phyloP scores from a whole-genome alignment of 53 echinoderm and acorn worm species.

The Holothuria scabra region DNA sequence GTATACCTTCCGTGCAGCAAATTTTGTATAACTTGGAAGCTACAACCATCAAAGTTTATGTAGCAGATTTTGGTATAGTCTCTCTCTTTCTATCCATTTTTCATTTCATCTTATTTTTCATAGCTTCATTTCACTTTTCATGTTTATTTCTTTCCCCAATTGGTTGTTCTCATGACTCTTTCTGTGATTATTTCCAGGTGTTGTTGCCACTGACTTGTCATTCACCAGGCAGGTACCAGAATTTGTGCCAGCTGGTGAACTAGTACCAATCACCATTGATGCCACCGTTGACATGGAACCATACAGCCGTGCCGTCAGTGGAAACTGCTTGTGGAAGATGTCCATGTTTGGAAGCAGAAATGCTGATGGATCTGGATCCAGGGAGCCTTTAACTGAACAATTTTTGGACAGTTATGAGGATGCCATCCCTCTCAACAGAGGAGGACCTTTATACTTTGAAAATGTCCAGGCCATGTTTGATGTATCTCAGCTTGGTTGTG shows the following conservation, averaged over 20 bases:
- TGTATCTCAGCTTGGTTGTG: conserved; percentile 78
- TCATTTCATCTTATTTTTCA: no score
- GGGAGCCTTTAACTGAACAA: conserved; percentile 63
- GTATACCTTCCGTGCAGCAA: no score
- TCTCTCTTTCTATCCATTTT: no score
- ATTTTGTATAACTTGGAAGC: no score
- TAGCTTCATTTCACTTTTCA: no score
- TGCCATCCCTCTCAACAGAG: conserved; percentile 64
- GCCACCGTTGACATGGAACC: conserved; percentile 71
- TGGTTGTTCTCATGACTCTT: no score
- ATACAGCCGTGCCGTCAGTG: conserved; percentile 71
- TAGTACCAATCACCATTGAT: conserved; percentile 67
- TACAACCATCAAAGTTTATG: no score
- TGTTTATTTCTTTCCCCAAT: no score
- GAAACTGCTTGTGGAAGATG: conserved; percentile 81
- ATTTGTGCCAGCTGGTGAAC: conserved; percentile 64
- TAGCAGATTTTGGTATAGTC: no score
- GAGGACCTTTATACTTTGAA: conserved; percentile 71
- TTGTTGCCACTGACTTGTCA: conserved; percentile 64
- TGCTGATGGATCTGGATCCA: conserved; percentile 68
- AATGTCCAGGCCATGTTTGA: conserved; percentile 66
- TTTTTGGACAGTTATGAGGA: conserved; percentile 74
- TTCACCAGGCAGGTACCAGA: conserved; percentile 67
- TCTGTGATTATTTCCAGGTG: conserved; percentile 47
- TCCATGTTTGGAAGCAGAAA: conserved; percentile 75